Percentiles rank a stretch among this genome's conserved stretches.
phyloP scores from a whole-genome alignment of 2,888 invertebrate species.

The Euzophera pinguis region DNA sequence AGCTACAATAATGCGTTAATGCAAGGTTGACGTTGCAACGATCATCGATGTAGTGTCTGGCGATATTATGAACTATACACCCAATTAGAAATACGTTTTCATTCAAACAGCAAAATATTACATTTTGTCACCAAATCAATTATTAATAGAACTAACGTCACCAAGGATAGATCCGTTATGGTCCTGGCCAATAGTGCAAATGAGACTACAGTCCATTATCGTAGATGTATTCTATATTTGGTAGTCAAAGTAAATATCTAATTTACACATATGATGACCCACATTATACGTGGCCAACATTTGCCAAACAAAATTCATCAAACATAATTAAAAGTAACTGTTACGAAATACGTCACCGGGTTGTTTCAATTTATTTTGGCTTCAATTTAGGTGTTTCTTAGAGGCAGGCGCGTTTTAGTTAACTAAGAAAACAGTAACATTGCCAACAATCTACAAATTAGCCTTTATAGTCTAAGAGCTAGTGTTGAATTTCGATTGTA shows the following conservation, averaged over 20 bases:
- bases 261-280: constrained; percentile 16
- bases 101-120: no score
- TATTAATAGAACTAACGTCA: no score
- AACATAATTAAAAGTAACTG: constrained; percentile 32
- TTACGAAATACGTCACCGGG: constrained; percentile 62
- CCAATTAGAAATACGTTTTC: no score
- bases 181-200: no score
- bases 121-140: neutral
- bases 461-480: constrained; percentile 24
- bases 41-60: no score
- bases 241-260: constrained; percentile 5
- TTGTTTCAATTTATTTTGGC: constrained; percentile 70
- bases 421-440: constrained; percentile 36
- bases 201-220: no score
- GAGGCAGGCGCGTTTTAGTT: constrained; percentile 47
- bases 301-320: constrained; percentile 40
- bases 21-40: no score
- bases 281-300: constrained; percentile 30
- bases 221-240: neutral
- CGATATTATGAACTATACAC: no score
- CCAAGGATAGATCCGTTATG: neutral
- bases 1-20: no score
- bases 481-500: constrained; percentile 30
- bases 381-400: constrained; percentile 63
- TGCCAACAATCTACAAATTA: constrained; percentile 16